Evolutionary conservation across 2,797 vertebrate species (phyloP).

Genomic region (Nothura maculosa): DNA sequence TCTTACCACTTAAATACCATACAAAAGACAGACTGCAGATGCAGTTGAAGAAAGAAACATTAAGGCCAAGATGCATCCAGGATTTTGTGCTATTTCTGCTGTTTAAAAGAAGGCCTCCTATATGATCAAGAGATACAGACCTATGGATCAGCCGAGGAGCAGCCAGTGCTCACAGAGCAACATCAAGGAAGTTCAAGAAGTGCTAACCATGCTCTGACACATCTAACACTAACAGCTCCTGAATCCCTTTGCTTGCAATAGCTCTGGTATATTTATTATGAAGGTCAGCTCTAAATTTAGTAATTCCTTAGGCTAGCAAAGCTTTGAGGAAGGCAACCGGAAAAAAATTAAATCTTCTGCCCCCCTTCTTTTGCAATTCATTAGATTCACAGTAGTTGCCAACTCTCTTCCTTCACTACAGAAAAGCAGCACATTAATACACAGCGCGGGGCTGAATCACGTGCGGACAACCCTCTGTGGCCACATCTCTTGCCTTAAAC

Average conservation of each 20-base stretch:
- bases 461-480: neutral
- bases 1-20: neutral
- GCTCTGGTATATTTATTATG: constrained; percentile 66
- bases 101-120: neutral
- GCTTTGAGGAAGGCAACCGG: constrained; percentile 69
- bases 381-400: neutral
- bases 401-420: neutral
- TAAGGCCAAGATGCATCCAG: neutral
- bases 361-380: constrained; percentile 50
- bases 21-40: neutral
- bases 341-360: constrained; percentile 59
- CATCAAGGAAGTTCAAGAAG: neutral
- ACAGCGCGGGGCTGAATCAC: neutral
- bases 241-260: constrained; percentile 32
- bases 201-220: neutral
- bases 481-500: rapidly evolving
- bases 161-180: neutral
- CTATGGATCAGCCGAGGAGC: neutral
- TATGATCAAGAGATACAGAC: neutral
- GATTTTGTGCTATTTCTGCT: neutral
- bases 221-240: constrained; percentile 24
- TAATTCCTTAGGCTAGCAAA: constrained; percentile 72
- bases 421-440: neutral
- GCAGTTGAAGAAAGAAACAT: neutral
- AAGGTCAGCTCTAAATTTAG: constrained; percentile 73